Evolutionary conservation across 1,140 invertebrate species (phyloP), one percentile per base, ranked within the genome.

Genomic region (Drosophila orosa): DNA sequence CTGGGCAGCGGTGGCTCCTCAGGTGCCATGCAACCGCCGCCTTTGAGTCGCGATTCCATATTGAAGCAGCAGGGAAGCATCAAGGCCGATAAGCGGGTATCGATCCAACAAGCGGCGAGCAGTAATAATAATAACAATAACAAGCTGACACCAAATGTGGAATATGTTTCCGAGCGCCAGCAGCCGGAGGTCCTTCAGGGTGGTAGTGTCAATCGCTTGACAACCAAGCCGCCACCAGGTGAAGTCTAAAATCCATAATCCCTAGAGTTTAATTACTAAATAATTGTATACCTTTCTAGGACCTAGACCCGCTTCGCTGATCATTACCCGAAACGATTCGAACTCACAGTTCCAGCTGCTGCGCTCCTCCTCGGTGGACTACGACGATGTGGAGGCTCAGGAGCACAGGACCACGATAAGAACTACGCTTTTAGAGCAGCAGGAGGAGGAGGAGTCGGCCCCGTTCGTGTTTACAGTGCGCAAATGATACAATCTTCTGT

Each of bases 371-470:
- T 92, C 91, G 2, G 81, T 92, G n/a, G 91, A 92, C 58, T 91
- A 92, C 47, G 91, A 92, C 17, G 89, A 91, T 50, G 82, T 91
- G 33, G 90, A 91, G 76, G 80, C 87, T 1, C 91, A 92, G 71
- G 75, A 85, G 52, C 77, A 81, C 42, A 61, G 78, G 45, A 60
- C 74, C 9, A 69, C 81, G 35, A 90, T 85, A 48, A 66, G 80
- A 15, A 77, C 76, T 27, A 83, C 83, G 3, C 25, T 87, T 15
- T 48, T 90, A 9, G 91, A 92, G 31, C 84, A 92, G 48, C 91
- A 90, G 37, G 91, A 92, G 40, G 91, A 92, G 60, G 91, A 92
- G 85, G 91, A 92, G 66, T 91, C 91, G 22, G 79, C 91, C n/a
- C 91, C 91, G 3, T 81, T 92, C 39, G 91, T 91, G 31, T 92